phyloP scores from a whole-genome alignment of 2,797 vertebrate species.

The Hippopotamyrus pictus region DNA sequence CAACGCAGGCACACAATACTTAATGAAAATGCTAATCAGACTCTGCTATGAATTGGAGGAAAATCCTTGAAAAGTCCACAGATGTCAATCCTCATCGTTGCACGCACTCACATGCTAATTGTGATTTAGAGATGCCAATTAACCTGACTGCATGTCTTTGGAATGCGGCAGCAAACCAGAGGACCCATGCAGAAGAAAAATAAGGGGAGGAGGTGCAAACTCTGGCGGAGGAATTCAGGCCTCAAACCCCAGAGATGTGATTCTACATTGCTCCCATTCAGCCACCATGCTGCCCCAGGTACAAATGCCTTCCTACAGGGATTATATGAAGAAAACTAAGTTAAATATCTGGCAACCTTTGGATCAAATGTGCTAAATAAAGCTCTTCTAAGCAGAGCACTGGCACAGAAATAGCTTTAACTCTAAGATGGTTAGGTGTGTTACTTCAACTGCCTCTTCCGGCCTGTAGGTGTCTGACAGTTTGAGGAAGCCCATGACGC shows the following conservation, averaged over 20 bases:
- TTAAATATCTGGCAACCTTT: background rate
- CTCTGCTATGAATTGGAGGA: background rate
- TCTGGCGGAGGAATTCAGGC: background rate
- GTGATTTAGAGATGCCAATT: background rate
- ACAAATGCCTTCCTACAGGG: background rate
- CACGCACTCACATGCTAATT: background rate
- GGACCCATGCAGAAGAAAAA: background rate
- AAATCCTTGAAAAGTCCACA: background rate
- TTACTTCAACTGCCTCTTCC: constrained; percentile 21
- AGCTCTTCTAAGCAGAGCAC: background rate
- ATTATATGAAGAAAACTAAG: background rate
- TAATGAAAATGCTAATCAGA: background rate
- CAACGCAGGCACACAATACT: background rate
- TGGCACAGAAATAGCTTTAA: background rate
- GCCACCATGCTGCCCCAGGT: background rate
- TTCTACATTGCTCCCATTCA: background rate
- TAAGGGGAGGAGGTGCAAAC: background rate
- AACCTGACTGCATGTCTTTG: background rate
- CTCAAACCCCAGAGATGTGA: background rate
- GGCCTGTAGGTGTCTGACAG: constrained; percentile 21
- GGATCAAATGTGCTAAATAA: background rate
- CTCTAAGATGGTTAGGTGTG: background rate
- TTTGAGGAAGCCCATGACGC: constrained; percentile 14
- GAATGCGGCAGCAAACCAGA: background rate
- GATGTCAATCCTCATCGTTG: background rate